phyloP scores from a whole-genome alignment of 2,888 invertebrate species.

The Parnassius smintheus region DNA sequence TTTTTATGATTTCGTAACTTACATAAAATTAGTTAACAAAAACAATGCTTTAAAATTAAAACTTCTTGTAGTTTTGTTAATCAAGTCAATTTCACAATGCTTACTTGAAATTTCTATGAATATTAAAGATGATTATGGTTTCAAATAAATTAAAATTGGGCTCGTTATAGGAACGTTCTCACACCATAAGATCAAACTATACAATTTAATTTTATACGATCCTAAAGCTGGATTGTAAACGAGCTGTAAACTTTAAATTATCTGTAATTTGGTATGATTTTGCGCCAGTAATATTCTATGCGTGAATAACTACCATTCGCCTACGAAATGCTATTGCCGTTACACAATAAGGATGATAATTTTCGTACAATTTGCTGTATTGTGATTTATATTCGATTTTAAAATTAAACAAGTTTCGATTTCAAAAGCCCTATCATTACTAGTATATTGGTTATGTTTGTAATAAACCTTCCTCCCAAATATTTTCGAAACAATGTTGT shows the following conservation, averaged over 20 bases:
- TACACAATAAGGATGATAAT: constrained; percentile 20
- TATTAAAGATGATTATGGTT: too few relatives aligned
- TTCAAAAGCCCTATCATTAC: not conserved
- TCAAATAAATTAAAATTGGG: too few relatives aligned
- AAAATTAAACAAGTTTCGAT: constrained; percentile 10
- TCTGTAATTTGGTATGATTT: constrained; percentile 3
- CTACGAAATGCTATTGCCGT: not conserved
- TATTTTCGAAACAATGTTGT: too few relatives aligned
- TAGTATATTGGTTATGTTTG: too few relatives aligned
- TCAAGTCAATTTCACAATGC: too few relatives aligned
- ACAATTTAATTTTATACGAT: not conserved
- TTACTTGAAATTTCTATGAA: too few relatives aligned
- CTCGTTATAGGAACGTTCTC: not conserved
- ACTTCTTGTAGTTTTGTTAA: too few relatives aligned
- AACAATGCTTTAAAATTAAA: too few relatives aligned
- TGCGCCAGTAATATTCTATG: not conserved
- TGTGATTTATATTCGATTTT: constrained; percentile 16
- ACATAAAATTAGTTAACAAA: too few relatives aligned
- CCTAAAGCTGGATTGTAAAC: constrained; percentile 1
- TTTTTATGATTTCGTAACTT: too few relatives aligned
- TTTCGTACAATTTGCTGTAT: constrained; percentile 17
- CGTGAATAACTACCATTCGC: constrained; percentile 5
- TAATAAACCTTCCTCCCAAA: too few relatives aligned
- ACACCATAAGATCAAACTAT: not conserved
- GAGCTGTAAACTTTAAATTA: not conserved